These are phyloP conservation scores for Antennarius maculatus DNA, from an alignment of 2,797 vertebrate species.

Conservation along the genomic window DNA sequence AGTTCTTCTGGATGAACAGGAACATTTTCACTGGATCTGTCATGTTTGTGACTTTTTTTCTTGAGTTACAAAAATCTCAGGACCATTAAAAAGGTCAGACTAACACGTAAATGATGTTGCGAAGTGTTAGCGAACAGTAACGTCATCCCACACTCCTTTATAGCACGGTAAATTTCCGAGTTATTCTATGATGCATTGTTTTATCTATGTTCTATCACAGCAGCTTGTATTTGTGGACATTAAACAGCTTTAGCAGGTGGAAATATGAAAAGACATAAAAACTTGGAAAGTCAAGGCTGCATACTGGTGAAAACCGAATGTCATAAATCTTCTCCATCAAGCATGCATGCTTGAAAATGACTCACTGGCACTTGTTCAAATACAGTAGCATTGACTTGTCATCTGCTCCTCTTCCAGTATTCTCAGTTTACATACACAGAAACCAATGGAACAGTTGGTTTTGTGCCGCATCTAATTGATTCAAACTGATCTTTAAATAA, in stretches of 20 bases:
- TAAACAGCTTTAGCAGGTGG: slow-evolving; percentile 38
- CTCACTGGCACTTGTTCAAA: slow-evolving; percentile 36
- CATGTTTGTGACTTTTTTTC: background rate
- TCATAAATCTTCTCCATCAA: slow-evolving; percentile 34
- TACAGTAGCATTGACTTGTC: slow-evolving; percentile 13
- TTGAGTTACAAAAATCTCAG: slow-evolving; percentile 2
- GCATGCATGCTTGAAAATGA: slow-evolving; percentile 36
- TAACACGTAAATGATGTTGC: slow-evolving; percentile 14
- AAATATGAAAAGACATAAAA: slow-evolving; percentile 46
- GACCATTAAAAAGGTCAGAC: slow-evolving; percentile 31
- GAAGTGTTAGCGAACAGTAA: slow-evolving; percentile 17
- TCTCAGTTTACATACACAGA: background rate
- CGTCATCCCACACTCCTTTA: slow-evolving; percentile 15
- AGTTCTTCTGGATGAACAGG: background rate
- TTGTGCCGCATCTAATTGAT: background rate
- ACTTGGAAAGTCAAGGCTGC: slow-evolving; percentile 31
- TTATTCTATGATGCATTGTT: slow-evolving; percentile 20
- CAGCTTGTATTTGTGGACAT: slow-evolving; percentile 16
- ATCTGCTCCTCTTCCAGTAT: slow-evolving; percentile 9
- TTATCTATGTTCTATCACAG: slow-evolving; percentile 29
- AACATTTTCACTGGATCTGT: background rate
- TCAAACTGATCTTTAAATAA: background rate
- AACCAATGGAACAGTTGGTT: background rate
- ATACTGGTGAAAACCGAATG: slow-evolving; percentile 34
- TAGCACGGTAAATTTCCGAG: slow-evolving; percentile 39